These are phyloP conservation scores for Alviniconcha strummeri DNA, from an alignment of 2,888 invertebrate genomes.

Conservation along the genomic window DNA sequence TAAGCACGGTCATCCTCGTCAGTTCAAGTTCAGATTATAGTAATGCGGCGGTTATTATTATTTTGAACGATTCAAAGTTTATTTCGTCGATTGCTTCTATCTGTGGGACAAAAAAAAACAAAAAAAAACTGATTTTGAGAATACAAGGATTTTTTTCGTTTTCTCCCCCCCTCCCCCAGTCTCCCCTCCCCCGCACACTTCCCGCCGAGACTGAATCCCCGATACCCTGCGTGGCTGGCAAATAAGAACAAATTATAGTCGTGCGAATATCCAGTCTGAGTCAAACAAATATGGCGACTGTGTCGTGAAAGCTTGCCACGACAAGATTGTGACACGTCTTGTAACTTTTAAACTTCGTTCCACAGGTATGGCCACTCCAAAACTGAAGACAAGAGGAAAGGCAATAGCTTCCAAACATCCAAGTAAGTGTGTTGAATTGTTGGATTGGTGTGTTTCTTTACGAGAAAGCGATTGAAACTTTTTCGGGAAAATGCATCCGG, in stretches of 20 bases:
- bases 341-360: background rate
- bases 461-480: background rate
- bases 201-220: background rate
- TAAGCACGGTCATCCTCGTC: too few relatives aligned
- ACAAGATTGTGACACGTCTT: background rate
- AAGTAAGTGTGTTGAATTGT: conserved; percentile 12
- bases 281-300: conserved; percentile 24
- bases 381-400: conserved; percentile 14
- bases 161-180: too few relatives aligned
- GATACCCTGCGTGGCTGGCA: background rate
- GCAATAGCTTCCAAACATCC: conserved; percentile 18
- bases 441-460: background rate
- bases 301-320: background rate
- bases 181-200: too few relatives aligned
- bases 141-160: too few relatives aligned
- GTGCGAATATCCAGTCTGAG: background rate
- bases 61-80: too few relatives aligned
- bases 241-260: background rate
- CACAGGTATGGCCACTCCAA: conserved; percentile 28
- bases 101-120: too few relatives aligned
- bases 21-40: too few relatives aligned
- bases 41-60: too few relatives aligned
- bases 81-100: too few relatives aligned
- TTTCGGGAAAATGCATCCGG: conserved; percentile 30
- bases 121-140: too few relatives aligned